Evolutionary conservation across 1,140 invertebrate species (phyloP), one percentile per base, ranked within the genome.

Genomic region (Drosophila tropicalis): DNA sequence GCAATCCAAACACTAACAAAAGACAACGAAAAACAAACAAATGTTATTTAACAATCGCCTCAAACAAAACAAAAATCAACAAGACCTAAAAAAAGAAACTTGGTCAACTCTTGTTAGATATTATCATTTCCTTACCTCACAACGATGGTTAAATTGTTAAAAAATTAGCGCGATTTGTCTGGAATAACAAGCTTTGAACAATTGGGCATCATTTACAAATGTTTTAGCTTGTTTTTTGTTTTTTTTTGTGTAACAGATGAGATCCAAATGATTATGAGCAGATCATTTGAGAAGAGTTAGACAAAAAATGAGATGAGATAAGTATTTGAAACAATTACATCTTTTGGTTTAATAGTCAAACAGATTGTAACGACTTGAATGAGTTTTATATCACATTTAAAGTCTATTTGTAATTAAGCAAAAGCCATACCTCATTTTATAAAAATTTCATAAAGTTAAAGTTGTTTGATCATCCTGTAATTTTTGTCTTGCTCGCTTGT

Each of bases 21-120:
- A 44, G 40, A 44, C 63, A 60, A 3, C 22, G 4, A 25, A 25
- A 25, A 25, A 3, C 19, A 62, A 74, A 75, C 74, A 82, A 87
- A 79, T 64, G 76, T 87, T 85, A 85, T 78, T 85, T 79, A 85
- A 85, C 83, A 68, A 68, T 63, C 62, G 79, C 62, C 63, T 57
- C 58, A 68, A 34, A 47, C 60, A 15, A 51, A 51, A 19, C 17
- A 22, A 3, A 47, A 47, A 47, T 17, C 44, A 17, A 17, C 15
- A 47, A 47, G 15, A 47, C 15, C 15, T 9, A 9, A 76, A 75
- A 76, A 75, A 86, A 87, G 82, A 86, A 79, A 87, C 82, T 79
- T 76, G 75, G 78, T 77, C 82, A 85, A 72, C 79, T 70, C 54
- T 72, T 72, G 41, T 54, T 44, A 69, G 81, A 86, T 85, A 72